Base-by-base conservation (phyloP, 2,888 invertebrate genomes). In the Gryllus longicercus region DNA sequence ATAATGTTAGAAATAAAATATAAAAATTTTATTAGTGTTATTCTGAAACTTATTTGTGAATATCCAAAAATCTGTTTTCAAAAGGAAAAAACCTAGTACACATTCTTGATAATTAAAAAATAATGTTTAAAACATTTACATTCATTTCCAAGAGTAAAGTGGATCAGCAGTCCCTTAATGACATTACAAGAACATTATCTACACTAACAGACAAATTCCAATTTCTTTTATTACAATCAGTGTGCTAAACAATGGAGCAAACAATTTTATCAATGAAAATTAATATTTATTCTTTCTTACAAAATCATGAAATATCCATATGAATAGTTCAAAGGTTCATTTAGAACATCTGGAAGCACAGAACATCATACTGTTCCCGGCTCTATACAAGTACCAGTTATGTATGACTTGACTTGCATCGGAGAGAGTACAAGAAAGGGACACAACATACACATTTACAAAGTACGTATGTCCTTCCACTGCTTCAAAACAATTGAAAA, bases 171-270 rank as follows among this genome's bases (percentile, higher is more conserved):
- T 63, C 14, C n/a, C 63, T 38, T 38, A 38, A 63, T 63, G 63
- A 63, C n/a, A 63, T 63, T 63, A 63, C 63, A 63, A 63, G 63
- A 63, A 63, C 63, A 63, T 38, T 38, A 38, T 63, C 63, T 63
- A 63, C 14, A 63, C 63, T 63, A 63, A 63, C 63, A 63, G 63
- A 63, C n/a, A n/a, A 63, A 63, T 14, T 63, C 38, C 38, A 38
- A 38, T 38, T 63, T 63, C 14, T 14, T 63, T 63, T 63, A 63
- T 63, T 63, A 63, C 63, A 63, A 63, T 63, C 14, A 63, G 63
- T 18, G 63, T 63, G 63, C 63, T 63, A 63, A 63, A 63, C 63
- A 63, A 63, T 63, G 63, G 63, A 63, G n/a, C 63, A 63, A 63
- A 63, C 63, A 63, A 63, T 18, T 18, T 63, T 16, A 63, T 63